phyloP scores from a whole-genome alignment of 2,888 invertebrate species.

The Falcaria lacertinaria region DNA sequence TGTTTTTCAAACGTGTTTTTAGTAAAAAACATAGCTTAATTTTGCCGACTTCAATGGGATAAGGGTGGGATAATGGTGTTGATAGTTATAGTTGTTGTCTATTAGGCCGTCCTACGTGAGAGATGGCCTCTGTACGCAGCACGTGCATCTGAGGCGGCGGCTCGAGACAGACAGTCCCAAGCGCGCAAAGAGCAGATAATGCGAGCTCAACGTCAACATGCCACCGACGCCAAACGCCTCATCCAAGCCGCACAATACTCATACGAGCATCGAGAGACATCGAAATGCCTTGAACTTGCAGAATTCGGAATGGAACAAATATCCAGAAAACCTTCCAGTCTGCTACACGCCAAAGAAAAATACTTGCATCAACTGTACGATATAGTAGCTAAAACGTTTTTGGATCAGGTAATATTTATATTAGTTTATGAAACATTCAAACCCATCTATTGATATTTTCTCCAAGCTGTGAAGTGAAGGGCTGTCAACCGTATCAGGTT shows the following conservation, averaged over 20 bases:
- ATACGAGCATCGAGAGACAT: constrained; percentile 48
- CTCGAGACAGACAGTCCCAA: constrained; percentile 45
- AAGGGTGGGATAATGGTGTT: no score
- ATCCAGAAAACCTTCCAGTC: constrained; percentile 43
- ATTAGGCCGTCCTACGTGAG: constrained; percentile 57
- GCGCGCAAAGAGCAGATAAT: constrained; percentile 50
- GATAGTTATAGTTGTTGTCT: not conserved
- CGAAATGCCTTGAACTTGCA: constrained; percentile 57
- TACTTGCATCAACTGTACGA: constrained; percentile 54
- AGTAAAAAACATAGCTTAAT: no score
- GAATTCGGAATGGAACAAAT: constrained; percentile 69
- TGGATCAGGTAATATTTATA: constrained; percentile 72
- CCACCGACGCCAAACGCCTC: constrained; percentile 54
- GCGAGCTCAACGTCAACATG: constrained; percentile 52
- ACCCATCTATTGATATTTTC: no score
- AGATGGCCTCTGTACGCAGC: constrained; percentile 65
- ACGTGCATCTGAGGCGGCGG: constrained; percentile 46
- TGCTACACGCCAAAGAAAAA: constrained; percentile 62
- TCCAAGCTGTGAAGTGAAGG: no score
- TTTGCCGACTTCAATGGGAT: no score
- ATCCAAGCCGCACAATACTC: constrained; percentile 38
- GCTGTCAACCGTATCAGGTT: no score
- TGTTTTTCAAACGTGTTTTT: no score
- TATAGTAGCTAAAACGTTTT: constrained; percentile 56
- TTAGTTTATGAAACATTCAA: no score